Evolutionary conservation across 2,888 invertebrate species (phyloP), one percentile per base, ranked within the genome.

Genomic region (Slavum lentiscoides): DNA sequence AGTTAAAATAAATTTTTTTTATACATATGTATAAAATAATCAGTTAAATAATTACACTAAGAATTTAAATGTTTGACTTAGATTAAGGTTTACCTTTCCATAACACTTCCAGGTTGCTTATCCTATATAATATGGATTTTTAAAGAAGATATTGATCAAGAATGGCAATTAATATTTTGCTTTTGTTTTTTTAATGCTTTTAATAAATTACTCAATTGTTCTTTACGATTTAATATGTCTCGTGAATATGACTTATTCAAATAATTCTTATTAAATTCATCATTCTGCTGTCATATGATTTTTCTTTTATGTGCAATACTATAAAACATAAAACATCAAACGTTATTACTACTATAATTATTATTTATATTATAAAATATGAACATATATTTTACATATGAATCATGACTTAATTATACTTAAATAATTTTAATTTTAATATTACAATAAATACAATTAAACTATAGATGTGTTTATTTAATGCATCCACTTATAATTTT

Each of bases 161-260:
- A 61, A 61, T 61, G 61, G 21, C 13, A 8, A 61, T 23, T 61
- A 19, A 69, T 70, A 58, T 37, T 70, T 58, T 43, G 19, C 53
- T 19, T 80, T 80, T 80, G 77, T 70, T 80, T 80, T 62, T 43
- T 62, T 8, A 62, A 61, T 53, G 59, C 64, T 53, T 70, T 61
- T 64, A 80, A 62, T 61, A 80, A 64, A 55, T 62, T 80, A 1
- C 64, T 70, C 39, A 80, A 72, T 58, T 80, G 77, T 8, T 80
- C 64, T 58, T 39, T 70, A 21, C 77, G 70, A 8, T 66, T 75
- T 23, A 75, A n/a, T 9, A 5, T 75, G 53, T 67, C 23, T 30
- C 8, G 75, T 58, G 58, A 58, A 43, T 39, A 58, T 39, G 43
- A 43, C 13, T 49, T 49, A 49, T 49, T 49, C 11, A 49, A 49